phyloP scores from a whole-genome alignment of 2,888 invertebrate species.

The Phalera bucephala region DNA sequence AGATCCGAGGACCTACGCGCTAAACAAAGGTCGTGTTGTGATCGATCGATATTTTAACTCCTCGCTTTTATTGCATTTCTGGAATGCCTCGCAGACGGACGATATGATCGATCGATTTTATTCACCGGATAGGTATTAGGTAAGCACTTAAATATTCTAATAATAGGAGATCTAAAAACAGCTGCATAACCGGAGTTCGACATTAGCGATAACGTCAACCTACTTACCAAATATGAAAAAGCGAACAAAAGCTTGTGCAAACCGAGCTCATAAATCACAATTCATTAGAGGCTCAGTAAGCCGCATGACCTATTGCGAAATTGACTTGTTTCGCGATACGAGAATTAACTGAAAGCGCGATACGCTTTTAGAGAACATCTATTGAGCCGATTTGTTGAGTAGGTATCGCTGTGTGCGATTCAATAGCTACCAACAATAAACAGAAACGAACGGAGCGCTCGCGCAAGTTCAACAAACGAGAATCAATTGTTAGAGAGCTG shows the following conservation, averaged over 20 bases:
- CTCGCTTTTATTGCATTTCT: constrained; percentile 41
- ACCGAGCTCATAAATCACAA: constrained; percentile 58
- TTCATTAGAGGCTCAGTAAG: constrained; percentile 56
- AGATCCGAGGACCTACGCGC: constrained; percentile 37
- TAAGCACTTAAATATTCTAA: constrained; percentile 2
- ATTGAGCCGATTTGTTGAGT: constrained; percentile 27
- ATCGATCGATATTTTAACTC: constrained; percentile 59
- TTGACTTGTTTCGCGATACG: constrained; percentile 32
- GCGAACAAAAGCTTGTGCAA: constrained; percentile 45
- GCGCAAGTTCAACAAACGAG: constrained; percentile 62
- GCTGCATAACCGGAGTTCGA: constrained; percentile 14
- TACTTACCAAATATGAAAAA: constrained; percentile 48
- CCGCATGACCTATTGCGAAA: constrained; percentile 57
- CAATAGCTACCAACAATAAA: constrained; percentile 17
- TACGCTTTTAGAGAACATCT: constrained; percentile 23
- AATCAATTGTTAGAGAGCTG: constrained; percentile 68
- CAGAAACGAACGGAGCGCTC: constrained; percentile 27
- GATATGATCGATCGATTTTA: constrained; percentile 28
- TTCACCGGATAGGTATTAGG: constrained; percentile 4
- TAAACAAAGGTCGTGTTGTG: constrained; percentile 52
- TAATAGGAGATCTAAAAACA: constrained; percentile 3
- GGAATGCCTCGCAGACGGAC: constrained; percentile 27
- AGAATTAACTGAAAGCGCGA: constrained; percentile 21
- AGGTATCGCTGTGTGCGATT: constrained; percentile 22
- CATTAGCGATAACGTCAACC: constrained; percentile 34